Percentiles rank a stretch among this genome's conserved stretches.
Conservation (phyloP, 2,888 invertebrate genomes). For the Sceliomorpha sp. region DNA sequence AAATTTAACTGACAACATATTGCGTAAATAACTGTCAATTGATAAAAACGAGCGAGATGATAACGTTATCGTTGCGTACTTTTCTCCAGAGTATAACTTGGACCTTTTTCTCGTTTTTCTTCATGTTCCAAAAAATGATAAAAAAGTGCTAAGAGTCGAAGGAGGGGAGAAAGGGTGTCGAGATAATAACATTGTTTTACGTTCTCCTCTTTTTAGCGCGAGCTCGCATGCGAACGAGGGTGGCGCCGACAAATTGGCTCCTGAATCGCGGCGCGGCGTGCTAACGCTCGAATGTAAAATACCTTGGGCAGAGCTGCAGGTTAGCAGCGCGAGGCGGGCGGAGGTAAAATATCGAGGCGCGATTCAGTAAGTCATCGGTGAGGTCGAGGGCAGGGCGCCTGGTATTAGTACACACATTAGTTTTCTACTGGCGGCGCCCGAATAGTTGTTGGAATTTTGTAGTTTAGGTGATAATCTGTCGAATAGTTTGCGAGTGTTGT, state of each 20-base stretch:
- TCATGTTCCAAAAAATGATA: too few relatives aligned
- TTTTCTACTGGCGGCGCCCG: constrained; percentile 72
- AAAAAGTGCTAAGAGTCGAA: background rate
- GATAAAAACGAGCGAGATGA: too few relatives aligned
- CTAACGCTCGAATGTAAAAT: constrained; percentile 7
- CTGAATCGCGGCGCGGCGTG: constrained; percentile 35
- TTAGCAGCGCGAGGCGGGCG: background rate
- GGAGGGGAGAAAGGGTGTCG: constrained; percentile 4
- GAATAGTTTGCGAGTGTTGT: constrained; percentile 75
- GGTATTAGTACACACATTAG: constrained; percentile 78
- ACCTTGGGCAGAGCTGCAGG: background rate
- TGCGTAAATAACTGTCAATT: too few relatives aligned
- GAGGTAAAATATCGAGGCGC: constrained; percentile 7
- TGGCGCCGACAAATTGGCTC: constrained; percentile 68
- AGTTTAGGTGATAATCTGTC: constrained; percentile 73
- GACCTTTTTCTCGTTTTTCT: too few relatives aligned
- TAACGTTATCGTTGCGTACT: too few relatives aligned
- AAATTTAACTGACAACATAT: too few relatives aligned
- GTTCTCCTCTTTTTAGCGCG: constrained; percentile 54
- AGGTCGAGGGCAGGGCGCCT: constrained; percentile 75
- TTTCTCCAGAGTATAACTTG: too few relatives aligned
- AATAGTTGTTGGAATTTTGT: constrained; percentile 78
- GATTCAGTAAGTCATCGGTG: constrained; percentile 59
- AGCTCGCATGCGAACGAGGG: constrained; percentile 64
- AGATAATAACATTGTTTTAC: constrained; percentile 3